Conservation (phyloP, 2,797 vertebrate genomes). For the Cyclopterus lumpus region DNA sequence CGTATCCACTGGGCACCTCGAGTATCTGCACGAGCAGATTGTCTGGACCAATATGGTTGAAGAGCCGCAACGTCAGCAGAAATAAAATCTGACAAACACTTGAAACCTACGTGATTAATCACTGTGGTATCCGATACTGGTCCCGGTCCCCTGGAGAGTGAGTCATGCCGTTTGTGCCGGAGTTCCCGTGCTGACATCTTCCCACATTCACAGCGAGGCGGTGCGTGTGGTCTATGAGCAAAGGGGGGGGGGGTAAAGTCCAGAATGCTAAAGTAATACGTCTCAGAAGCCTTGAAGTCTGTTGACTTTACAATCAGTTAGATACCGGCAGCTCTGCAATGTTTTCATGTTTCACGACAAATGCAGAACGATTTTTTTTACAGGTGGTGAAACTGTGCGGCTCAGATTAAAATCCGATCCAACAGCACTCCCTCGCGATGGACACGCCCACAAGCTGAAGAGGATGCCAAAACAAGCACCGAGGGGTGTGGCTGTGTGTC, state of each 20-base stretch:
- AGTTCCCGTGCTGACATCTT: conserved; percentile 49
- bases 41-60: no score
- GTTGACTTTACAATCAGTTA: conserved; percentile 23
- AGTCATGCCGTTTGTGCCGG: conserved; percentile 57
- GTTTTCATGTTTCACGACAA: no score
- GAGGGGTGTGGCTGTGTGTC: conserved; percentile 57
- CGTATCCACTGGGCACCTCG: not conserved
- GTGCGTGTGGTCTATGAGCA: conserved; percentile 1
- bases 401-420: conserved; percentile 51
- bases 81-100: not conserved
- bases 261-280: conserved; percentile 49
- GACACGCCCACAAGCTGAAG: conserved; percentile 56
- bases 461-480: conserved; percentile 58
- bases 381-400: conserved; percentile 59
- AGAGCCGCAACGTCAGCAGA: no score
- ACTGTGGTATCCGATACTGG: no score
- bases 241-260: conserved; percentile 68
- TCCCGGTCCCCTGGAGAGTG: conserved; percentile 47
- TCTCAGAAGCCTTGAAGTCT: conserved; percentile 28
- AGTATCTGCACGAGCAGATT: not conserved
- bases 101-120: not conserved
- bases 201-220: not conserved
- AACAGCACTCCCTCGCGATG: conserved; percentile 40
- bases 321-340: not conserved
- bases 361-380: no score